Percentiles rank a stretch among this genome's conserved stretches.
These are phyloP conservation scores for Heptranchias perlo DNA, from an alignment of 2,113 vertebrate genomes.

Conservation along the genomic window DNA sequence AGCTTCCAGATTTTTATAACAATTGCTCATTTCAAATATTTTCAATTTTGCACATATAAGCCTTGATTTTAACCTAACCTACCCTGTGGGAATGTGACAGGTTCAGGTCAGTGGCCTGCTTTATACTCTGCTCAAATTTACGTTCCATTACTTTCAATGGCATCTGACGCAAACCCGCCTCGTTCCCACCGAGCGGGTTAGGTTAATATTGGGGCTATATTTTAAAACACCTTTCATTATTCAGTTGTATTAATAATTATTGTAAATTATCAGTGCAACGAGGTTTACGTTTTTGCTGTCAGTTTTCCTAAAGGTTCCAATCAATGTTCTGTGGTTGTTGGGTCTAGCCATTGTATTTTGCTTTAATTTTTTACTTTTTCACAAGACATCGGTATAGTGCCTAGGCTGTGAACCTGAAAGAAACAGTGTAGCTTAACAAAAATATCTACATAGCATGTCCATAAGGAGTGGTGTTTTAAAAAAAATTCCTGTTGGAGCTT, in stretches of 20 bases:
- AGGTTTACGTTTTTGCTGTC: neutral
- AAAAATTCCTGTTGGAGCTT: too few species aligned
- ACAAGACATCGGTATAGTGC: too few species aligned
- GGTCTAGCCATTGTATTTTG: neutral
- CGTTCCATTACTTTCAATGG: too few species aligned
- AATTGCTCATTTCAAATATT: neutral
- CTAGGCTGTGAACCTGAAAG: too few species aligned
- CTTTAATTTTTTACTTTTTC: too few species aligned
- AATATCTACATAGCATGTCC: too few species aligned
- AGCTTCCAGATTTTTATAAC: neutral
- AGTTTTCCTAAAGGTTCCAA: neutral
- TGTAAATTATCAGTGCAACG: neutral
- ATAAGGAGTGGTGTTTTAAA: too few species aligned
- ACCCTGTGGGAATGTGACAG: neutral
- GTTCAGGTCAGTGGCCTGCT: neutral
- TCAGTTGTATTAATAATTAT: neutral
- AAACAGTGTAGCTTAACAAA: too few species aligned
- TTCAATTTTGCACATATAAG: neutral
- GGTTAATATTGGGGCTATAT: neutral
- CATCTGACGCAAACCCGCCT: too few species aligned
- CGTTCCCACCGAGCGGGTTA: neutral
- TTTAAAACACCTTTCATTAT: neutral
- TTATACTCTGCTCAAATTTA: too few species aligned
- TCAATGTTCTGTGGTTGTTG: neutral
- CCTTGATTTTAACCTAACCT: neutral